Evolutionary conservation across 2,113 vertebrate genomes (phyloP), one percentile per base, ranked within the genome.

Genomic region (Alces alces): DNA sequence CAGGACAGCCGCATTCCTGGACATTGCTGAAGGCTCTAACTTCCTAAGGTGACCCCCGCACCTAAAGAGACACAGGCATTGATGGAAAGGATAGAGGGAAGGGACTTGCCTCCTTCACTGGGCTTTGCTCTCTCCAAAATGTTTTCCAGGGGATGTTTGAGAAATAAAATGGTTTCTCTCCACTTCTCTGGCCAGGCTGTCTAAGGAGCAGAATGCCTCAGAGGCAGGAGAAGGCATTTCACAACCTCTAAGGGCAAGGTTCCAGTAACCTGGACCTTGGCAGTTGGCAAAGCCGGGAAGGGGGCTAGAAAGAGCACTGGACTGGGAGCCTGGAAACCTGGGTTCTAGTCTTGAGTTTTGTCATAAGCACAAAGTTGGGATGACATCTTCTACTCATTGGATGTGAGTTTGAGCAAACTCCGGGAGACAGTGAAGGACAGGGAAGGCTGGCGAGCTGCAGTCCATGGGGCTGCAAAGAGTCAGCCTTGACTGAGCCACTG

Each of bases 11-110:
- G 7, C 1, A 0, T 13, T 52, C 66, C 60, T 43, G 0, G 6
- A 39, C 52, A 7, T 1, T 60, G n/a, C 30, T 50, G 11, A 36
- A 17, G 21, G 4, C 57, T 15, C 28, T 5, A 0, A 39, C 33
- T 54, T 16, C 50, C 52, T 43, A 11, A 30, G 28, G 85, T 5
- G 30, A 93, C n/a, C 84, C 4, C 1, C 0, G 28, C n/a, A 25
- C 12, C 17, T 19, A 17, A 43, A 47, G 87, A 58, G 4, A 27
- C 9, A 25, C 25, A 21, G 16, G 45, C 2, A 21, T 28, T n/a
- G 27, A 10, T 0, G 3, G 60, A 2, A 28, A 21, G 33, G 30
- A 0, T 3, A 11, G 61, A 15, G 9, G 9, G 50, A 6, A 25
- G 39, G 50, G 1, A n/a, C 33, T 19, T 30, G 47, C 43, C 13